These are phyloP conservation scores for Calycopis cecrops DNA, from an alignment of 1,140 invertebrate genomes.

Conservation along the genomic window DNA sequence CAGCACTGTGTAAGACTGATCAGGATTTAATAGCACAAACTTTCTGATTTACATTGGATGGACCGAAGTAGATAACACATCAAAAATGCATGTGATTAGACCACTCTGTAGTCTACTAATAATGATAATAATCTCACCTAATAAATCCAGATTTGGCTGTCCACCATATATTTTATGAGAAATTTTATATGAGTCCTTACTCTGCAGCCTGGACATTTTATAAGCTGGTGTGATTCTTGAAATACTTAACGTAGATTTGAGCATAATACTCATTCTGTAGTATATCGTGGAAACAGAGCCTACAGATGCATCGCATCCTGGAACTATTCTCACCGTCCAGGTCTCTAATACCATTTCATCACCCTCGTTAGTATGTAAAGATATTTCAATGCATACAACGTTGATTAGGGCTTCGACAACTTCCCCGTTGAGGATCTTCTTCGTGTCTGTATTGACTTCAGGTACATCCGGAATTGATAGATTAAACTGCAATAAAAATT, in stretches of 20 bases:
- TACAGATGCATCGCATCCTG: conserved; percentile 38
- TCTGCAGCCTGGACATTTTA: conserved; percentile 55
- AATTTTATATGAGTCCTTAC: conserved; percentile 57
- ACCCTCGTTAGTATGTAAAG: conserved; percentile 50
- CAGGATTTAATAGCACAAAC: too few species aligned
- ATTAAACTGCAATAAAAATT: conserved; percentile 49
- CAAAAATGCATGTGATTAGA: not conserved
- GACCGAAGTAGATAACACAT: too few species aligned
- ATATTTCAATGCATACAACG: conserved; percentile 60
- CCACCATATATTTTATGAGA: conserved; percentile 63
- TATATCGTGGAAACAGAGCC: conserved; percentile 53
- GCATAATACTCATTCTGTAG: conserved; percentile 63
- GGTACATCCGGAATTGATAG: conserved; percentile 62
- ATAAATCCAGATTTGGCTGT: conserved; percentile 46
- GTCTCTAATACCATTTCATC: conserved; percentile 62
- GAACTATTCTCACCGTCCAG: conserved; percentile 53
- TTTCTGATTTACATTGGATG: too few species aligned
- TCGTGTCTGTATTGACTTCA: conserved; percentile 51
- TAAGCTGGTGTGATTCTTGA: conserved; percentile 63
- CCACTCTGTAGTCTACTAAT: not conserved
- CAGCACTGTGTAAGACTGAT: too few species aligned
- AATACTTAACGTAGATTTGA: conserved; percentile 61
- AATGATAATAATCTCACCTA: conserved; percentile 36
- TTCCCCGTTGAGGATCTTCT: conserved; percentile 54
- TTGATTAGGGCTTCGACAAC: conserved; percentile 51